phyloP scores from a whole-genome alignment of 1,140 invertebrate species.

The Drosophila sp. region DNA sequence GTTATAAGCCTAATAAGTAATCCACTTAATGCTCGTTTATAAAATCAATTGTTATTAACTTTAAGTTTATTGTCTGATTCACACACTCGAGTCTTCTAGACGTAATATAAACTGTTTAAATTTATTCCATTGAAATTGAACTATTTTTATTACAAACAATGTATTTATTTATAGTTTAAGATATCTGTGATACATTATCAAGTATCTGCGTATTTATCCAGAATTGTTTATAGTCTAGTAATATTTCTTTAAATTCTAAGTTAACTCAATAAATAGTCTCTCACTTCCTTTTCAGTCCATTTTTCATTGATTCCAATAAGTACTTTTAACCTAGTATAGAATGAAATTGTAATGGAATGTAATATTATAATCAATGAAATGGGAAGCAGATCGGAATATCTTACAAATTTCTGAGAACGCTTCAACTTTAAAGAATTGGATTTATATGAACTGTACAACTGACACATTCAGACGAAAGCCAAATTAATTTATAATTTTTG shows the following conservation, averaged over 20 bases:
- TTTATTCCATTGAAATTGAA: background rate
- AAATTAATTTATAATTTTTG: no score
- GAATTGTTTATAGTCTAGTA: background rate
- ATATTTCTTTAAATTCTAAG: background rate
- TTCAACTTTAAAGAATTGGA: background rate
- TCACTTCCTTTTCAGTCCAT: no score
- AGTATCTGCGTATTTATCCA: background rate
- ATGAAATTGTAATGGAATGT: background rate
- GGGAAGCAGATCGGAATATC: background rate
- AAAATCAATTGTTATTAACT: slow-evolving; percentile 12
- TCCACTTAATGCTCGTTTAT: background rate
- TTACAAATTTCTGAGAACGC: background rate
- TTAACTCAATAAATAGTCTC: background rate
- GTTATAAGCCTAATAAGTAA: background rate
- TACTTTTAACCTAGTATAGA: background rate
- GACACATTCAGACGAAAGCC: no score
- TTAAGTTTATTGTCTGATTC: background rate
- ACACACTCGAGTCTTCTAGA: background rate
- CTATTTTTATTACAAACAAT: background rate
- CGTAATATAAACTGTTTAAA: background rate
- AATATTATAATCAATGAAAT: background rate
- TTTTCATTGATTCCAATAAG: background rate
- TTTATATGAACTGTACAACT: background rate
- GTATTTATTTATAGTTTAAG: background rate
- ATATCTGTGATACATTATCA: background rate